Evolutionary conservation across 2,888 invertebrate genomes (phyloP).

Genomic region (Meiosimyza decipiens): DNA sequence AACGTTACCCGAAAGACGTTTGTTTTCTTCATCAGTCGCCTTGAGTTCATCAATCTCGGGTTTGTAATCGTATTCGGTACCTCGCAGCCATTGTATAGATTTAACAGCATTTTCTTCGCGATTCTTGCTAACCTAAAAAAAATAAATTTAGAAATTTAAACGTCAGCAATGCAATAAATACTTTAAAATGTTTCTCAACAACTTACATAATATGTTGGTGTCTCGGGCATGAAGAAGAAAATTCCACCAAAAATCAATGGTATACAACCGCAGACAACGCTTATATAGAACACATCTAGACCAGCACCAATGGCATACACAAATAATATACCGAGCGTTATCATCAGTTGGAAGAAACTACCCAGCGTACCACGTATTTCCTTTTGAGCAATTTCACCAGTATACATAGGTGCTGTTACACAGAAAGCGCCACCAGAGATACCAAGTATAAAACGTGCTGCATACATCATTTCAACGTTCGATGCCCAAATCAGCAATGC

Average conservation of each 20-base stretch:
- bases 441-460: slow-evolving; percentile 63
- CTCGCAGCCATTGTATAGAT: slow-evolving; percentile 79
- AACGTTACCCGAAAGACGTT: slow-evolving; percentile 70
- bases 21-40: slow-evolving; percentile 68
- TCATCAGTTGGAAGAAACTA: slow-evolving; percentile 87
- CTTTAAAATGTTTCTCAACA: not conserved
- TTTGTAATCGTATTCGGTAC: slow-evolving; percentile 75
- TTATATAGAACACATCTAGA: slow-evolving; percentile 54
- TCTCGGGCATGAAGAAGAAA: slow-evolving; percentile 88
- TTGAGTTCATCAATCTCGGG: slow-evolving; percentile 74
- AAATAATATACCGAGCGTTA: slow-evolving; percentile 84
- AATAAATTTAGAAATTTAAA: not conserved
- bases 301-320: slow-evolving; percentile 74
- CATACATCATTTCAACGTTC: slow-evolving; percentile 67
- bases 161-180: not conserved
- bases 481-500: slow-evolving; percentile 79
- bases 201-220: slow-evolving; percentile 77
- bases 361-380: slow-evolving; percentile 86
- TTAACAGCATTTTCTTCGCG: slow-evolving; percentile 74
- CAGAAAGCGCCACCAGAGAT: slow-evolving; percentile 79
- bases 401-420: slow-evolving; percentile 85
- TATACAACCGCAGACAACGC: slow-evolving; percentile 56
- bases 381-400: slow-evolving; percentile 86
- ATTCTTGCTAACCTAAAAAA: slow-evolving; percentile 67
- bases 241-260: slow-evolving; percentile 76